Conservation (phyloP, 1,140 invertebrate species). For the Dendrolimus punctatus region DNA sequence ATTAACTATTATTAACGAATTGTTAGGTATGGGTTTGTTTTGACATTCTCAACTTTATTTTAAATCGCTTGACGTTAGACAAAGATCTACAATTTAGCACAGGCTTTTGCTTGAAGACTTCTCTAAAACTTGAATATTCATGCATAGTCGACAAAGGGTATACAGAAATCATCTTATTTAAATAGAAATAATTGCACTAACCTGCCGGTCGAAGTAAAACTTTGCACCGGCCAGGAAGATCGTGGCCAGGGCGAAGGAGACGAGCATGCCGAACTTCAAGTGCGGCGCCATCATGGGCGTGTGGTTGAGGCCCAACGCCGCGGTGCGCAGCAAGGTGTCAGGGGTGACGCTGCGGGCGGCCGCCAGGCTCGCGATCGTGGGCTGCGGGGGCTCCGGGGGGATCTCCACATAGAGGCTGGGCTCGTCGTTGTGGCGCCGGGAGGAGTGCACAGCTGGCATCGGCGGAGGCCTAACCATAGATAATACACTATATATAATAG, state of each 20-base stretch:
- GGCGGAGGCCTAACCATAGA: constrained; percentile 32
- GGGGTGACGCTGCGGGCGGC: constrained; percentile 58
- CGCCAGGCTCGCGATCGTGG: constrained; percentile 53
- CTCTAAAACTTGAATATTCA: too few relatives aligned
- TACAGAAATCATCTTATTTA: too few relatives aligned
- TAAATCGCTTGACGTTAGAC: too few relatives aligned
- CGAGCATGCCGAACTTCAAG: constrained; percentile 77
- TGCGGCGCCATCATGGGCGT: constrained; percentile 72
- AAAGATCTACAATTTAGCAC: too few relatives aligned
- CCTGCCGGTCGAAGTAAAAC: constrained; percentile 80
- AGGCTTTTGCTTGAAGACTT: too few relatives aligned
- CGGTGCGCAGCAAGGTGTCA: constrained; percentile 53
- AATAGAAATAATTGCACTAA: constrained; percentile 31
- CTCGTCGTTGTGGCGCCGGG: constrained; percentile 34
- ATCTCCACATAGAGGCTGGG: constrained; percentile 62
- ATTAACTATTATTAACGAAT: too few relatives aligned
- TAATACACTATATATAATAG: too few relatives aligned
- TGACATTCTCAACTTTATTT: too few relatives aligned
- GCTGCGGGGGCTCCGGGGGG: constrained; percentile 44
- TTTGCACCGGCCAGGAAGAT: constrained; percentile 78
- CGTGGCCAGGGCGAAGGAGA: constrained; percentile 76
- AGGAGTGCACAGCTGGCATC: constrained; percentile 36
- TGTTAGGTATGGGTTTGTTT: too few relatives aligned
- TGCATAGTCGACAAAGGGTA: too few relatives aligned
- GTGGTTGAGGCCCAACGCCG: constrained; percentile 56